phyloP scores from a whole-genome alignment of 2,888 invertebrate genomes.

The Diplazon laetatorius region DNA sequence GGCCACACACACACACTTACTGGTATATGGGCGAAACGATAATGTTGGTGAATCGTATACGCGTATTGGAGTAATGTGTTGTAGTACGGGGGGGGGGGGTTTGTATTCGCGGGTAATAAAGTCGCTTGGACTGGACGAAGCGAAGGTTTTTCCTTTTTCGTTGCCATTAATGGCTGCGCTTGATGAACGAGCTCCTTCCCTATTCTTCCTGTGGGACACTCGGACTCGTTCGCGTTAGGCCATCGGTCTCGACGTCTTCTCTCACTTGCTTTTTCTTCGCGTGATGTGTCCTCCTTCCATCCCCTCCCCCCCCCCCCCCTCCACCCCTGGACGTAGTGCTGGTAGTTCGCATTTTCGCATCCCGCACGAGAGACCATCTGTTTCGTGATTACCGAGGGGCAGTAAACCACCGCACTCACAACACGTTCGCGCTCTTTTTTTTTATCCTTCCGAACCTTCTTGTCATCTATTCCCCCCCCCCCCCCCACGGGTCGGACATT shows the following conservation, averaged over 20 bases:
- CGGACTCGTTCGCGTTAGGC: slow-evolving; percentile 63
- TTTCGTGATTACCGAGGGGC: slow-evolving; percentile 82
- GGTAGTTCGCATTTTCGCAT: slow-evolving; percentile 67
- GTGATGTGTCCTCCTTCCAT: slow-evolving; percentile 54
- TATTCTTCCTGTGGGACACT: slow-evolving; percentile 77
- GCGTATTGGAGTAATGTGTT: slow-evolving; percentile 48
- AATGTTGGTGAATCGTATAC: slow-evolving; percentile 57
- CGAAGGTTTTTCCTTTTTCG: slow-evolving; percentile 80
- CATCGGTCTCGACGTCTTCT: too few species aligned
- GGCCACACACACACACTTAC: slow-evolving; percentile 17
- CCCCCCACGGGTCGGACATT: slow-evolving; percentile 82
- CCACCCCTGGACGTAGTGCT: slow-evolving; percentile 25
- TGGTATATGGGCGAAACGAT: slow-evolving; percentile 46
- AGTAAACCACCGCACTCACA: slow-evolving; percentile 79
- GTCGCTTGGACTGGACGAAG: slow-evolving; percentile 77
- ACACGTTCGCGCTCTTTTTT: slow-evolving; percentile 55
- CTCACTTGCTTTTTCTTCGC: too few species aligned
- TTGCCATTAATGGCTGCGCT: slow-evolving; percentile 81
- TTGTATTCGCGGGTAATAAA: slow-evolving; percentile 81
- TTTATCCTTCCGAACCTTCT: slow-evolving; percentile 47
- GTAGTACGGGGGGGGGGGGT: slow-evolving; percentile 64
- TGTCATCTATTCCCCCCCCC: slow-evolving; percentile 31
- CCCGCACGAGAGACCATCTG: slow-evolving; percentile 81
- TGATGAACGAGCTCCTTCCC: slow-evolving; percentile 78
- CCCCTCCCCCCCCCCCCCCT: slow-evolving; percentile 53